phyloP scores from a whole-genome alignment of 2,797 vertebrate species.

The Pogonophryne albipinna region DNA sequence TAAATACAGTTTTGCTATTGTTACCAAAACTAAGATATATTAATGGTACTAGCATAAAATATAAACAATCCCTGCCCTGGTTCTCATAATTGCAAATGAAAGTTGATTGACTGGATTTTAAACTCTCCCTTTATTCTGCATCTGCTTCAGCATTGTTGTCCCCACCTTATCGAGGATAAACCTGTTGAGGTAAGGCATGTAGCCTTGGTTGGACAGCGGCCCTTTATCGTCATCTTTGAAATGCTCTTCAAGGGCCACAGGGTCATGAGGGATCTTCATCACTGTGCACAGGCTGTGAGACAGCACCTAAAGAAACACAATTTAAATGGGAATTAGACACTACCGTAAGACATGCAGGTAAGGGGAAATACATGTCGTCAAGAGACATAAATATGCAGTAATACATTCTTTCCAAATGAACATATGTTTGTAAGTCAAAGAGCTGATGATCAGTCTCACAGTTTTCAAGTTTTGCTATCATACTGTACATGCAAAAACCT shows the following conservation, averaged over 20 bases:
- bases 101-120: background rate
- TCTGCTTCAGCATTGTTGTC: background rate
- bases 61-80: background rate
- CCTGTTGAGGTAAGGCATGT: slow-evolving; percentile 98
- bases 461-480: background rate
- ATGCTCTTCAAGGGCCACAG: slow-evolving; percentile 93
- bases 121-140: background rate
- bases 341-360: background rate
- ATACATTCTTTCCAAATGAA: background rate
- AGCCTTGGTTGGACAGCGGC: slow-evolving; percentile 96
- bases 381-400: background rate
- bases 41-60: background rate
- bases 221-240: slow-evolving; percentile 94
- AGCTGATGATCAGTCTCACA: background rate
- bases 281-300: slow-evolving; percentile 96
- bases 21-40: background rate
- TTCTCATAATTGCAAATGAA: background rate
- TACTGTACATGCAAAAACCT: background rate
- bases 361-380: background rate
- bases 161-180: slow-evolving; percentile 97
- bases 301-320: slow-evolving; percentile 87
- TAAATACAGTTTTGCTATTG: background rate
- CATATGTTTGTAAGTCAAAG: background rate
- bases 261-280: slow-evolving; percentile 94
- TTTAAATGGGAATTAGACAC: background rate